phyloP scores from a whole-genome alignment of 2,797 vertebrate species.

The Meda fulgida region DNA sequence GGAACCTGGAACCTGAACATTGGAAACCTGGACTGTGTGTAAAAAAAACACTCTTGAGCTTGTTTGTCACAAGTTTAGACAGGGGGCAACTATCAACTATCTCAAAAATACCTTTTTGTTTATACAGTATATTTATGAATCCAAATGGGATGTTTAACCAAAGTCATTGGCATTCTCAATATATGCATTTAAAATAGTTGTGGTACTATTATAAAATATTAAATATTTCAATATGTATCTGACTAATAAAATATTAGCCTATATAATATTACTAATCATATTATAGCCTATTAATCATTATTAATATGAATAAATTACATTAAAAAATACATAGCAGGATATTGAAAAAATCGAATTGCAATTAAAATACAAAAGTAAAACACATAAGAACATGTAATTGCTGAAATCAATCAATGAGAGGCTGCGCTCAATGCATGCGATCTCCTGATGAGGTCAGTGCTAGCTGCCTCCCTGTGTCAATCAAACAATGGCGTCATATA shows the following conservation, averaged over 20 bases:
- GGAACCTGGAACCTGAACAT: not conserved
- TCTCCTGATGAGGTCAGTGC: constrained; percentile 65
- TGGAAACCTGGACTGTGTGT: not conserved
- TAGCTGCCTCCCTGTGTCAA: constrained; percentile 71
- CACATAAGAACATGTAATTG: not conserved
- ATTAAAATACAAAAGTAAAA: not conserved
- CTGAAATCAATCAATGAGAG: not conserved
- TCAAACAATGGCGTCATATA: constrained; percentile 73
- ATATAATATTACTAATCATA: not conserved
- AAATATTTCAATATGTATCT: not conserved
- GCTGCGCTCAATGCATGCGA: not conserved
- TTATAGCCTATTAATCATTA: not conserved
- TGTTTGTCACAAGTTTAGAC: not conserved
- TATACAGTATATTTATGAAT: not conserved
- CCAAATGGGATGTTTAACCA: not conserved
- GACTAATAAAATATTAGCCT: not conserved
- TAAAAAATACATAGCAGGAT: not conserved
- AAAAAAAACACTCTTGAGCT: not conserved
- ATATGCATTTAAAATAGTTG: not conserved
- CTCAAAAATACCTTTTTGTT: not conserved
- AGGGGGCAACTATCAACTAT: not conserved
- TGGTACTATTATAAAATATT: not conserved
- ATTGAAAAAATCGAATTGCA: not conserved
- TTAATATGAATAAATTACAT: not conserved
- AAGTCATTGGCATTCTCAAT: not conserved